These are phyloP conservation scores for Amphiprion ocellaris DNA, from an alignment of 2,113 vertebrate species.

Conservation along the genomic window DNA sequence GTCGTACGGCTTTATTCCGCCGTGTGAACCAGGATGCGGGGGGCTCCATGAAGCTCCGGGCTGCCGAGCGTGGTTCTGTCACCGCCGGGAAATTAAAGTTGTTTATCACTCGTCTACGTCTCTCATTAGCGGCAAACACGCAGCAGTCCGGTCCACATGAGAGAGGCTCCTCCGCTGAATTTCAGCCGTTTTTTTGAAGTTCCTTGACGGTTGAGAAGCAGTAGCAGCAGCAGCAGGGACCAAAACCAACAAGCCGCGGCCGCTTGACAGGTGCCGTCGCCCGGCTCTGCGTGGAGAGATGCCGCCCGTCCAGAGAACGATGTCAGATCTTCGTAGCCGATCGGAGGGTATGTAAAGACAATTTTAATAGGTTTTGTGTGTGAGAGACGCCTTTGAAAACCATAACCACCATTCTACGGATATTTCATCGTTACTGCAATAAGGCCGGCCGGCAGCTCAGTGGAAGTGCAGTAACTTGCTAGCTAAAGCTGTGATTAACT, in stretches of 20 bases:
- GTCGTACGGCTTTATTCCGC: conserved; percentile 26
- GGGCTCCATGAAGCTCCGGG: conserved; percentile 36
- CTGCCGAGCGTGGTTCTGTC: conserved; percentile 39
- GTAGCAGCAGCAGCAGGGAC: conserved; percentile 38
- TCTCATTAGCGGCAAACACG: conserved; percentile 20
- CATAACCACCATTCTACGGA: not conserved
- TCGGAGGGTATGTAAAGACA: conserved; percentile 88
- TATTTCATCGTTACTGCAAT: conserved; percentile 8
- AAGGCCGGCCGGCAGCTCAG: conserved; percentile 41
- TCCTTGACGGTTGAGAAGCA: conserved; percentile 56
- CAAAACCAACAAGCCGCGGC: conserved; percentile 50
- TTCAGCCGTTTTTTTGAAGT: conserved; percentile 53
- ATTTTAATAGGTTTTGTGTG: not conserved
- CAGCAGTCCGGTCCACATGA: conserved; percentile 42
- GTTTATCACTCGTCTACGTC: not conserved
- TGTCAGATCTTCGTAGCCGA: conserved; percentile 92
- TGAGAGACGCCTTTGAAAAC: not conserved
- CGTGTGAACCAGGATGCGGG: conserved; percentile 56
- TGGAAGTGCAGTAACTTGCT: conserved; percentile 50
- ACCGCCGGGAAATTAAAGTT: conserved; percentile 43
- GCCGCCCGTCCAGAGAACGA: conserved; percentile 92
- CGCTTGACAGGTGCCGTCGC: conserved; percentile 84
- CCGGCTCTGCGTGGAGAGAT: conserved; percentile 79
- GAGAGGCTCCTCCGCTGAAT: conserved; percentile 50
- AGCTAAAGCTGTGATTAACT: conserved; percentile 51